Base-by-base conservation (phyloP, 2,797 vertebrate species). In the Megaceryle alcyon region DNA sequence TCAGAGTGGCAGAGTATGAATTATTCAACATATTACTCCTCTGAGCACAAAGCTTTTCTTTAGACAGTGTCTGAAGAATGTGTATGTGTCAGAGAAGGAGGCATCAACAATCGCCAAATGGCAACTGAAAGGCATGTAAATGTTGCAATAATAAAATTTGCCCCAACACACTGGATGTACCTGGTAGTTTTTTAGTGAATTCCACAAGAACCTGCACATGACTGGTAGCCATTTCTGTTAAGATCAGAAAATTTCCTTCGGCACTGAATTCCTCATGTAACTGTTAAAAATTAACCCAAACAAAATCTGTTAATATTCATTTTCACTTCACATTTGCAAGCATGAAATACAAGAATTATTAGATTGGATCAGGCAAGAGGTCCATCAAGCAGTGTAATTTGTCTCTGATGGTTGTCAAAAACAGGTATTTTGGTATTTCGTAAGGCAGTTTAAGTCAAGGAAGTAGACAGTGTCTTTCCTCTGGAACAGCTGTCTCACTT, bases 161-260 rank as follows among this genome's bases (percentile, higher is more conserved):
- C 13, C 33, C 56, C 28, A 66, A 44, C 9, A 68, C 0, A 2
- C 19, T 70, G 29, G 18, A 68, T 35, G 65, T 97, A 99, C 99
- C 99, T 99, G 99, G 99, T 85, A 99, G 98, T 82, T 98, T 99
- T 98, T 99, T 99, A 23, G 99, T 99, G 97, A 99, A 99, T 97
- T 99, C 99, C 95, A 99, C 99, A 68, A 99, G 98, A 90, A 99
- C 98, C 94, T 99, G 99, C 75, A 99, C 99, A 22, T 99, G 99
- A 98, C 97, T 99, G 46, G 99, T 99, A 88, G 99, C 99, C 98
- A 99, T 99, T 98, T 99, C 99, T 48, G 99, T 99, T 97, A 99
- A 96, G 72, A 99, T 98, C n/a, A 99, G 98, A 97, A 99, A 99
- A 97, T 99, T 99, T 97, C 99, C 99, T 96, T 99, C 99, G 65